These are phyloP conservation scores for Ctenochaetus hawaiiensis DNA, from an alignment of 2,797 vertebrate species.

Conservation along the genomic window DNA sequence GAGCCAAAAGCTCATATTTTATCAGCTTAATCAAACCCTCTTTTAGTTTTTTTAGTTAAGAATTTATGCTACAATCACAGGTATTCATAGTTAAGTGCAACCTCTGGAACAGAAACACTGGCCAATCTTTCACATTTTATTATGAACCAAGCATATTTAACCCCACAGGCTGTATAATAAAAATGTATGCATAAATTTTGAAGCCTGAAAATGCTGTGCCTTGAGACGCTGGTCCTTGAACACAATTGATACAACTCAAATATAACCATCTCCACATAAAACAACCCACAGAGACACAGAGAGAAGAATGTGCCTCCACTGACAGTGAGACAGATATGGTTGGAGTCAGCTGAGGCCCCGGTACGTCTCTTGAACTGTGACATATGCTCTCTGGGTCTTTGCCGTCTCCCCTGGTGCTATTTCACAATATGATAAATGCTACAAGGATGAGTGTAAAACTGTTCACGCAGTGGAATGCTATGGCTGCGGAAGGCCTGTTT, in stretches of 20 bases:
- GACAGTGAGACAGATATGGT: slow-evolving; percentile 45
- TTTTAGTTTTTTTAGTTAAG: slow-evolving; percentile 33
- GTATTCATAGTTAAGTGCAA: slow-evolving; percentile 38
- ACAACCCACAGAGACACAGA: slow-evolving; percentile 6
- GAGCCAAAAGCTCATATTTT: slow-evolving; percentile 36
- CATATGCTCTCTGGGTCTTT: slow-evolving; percentile 40
- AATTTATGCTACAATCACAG: slow-evolving; percentile 41
- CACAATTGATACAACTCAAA: slow-evolving; percentile 1
- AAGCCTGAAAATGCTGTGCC: slow-evolving; percentile 13
- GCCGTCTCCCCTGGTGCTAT: slow-evolving; percentile 40
- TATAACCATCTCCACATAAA: slow-evolving; percentile 4
- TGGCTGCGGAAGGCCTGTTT: slow-evolving; percentile 17
- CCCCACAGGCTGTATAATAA: not conserved
- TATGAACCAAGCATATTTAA: slow-evolving; percentile 36
- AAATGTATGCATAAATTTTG: not conserved
- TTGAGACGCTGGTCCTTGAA: slow-evolving; percentile 6
- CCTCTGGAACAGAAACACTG: slow-evolving; percentile 20
- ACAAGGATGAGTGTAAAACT: slow-evolving; percentile 42
- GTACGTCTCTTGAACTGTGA: slow-evolving; percentile 44
- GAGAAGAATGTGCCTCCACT: slow-evolving; percentile 29
- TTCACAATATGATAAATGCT: slow-evolving; percentile 62
- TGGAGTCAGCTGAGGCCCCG: slow-evolving; percentile 34
- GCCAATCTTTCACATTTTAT: slow-evolving; percentile 21
- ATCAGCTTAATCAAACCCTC: slow-evolving; percentile 51
- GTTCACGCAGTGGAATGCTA: slow-evolving; percentile 35